A percentile compares a stretch with the other conserved stretches of the same genome.
Conservation (phyloP, 2,113 vertebrate species). For the Uria aalge region DNA sequence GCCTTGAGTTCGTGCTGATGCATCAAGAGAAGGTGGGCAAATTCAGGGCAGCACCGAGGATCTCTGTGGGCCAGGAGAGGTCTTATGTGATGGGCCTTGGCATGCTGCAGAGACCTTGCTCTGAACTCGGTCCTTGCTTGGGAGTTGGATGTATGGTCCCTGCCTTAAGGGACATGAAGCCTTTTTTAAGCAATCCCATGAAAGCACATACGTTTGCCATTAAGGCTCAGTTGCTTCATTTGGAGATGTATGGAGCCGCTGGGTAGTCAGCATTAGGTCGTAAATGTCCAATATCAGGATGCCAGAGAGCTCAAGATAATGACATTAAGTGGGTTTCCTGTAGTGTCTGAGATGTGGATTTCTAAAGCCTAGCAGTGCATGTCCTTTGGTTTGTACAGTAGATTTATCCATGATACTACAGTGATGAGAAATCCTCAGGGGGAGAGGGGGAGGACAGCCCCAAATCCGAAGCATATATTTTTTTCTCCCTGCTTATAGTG, state of each 20-base stretch:
- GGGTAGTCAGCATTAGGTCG: background rate
- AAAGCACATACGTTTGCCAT: background rate
- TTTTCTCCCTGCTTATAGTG: background rate
- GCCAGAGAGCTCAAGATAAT: background rate
- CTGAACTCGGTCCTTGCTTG: background rate
- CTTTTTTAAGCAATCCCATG: background rate
- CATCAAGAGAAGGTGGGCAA: background rate
- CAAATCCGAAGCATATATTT: background rate
- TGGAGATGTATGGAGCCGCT: background rate
- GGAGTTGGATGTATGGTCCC: background rate
- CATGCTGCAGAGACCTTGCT: background rate
- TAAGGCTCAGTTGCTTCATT: background rate
- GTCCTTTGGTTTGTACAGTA: background rate
- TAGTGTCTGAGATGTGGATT: background rate
- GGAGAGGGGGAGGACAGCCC: background rate
- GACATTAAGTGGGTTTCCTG: background rate
- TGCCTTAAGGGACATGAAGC: slow-evolving; percentile 17
- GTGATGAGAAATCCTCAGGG: background rate
- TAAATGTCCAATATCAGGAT: background rate
- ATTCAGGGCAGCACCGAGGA: background rate
- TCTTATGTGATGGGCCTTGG: background rate
- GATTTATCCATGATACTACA: background rate
- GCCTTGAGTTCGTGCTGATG: background rate
- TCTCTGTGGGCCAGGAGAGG: background rate
- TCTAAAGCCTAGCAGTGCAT: background rate